Evolutionary conservation across 2,113 vertebrate species (phyloP), one percentile per base, ranked within the genome.

Genomic region (Pterophyllum scalare): DNA sequence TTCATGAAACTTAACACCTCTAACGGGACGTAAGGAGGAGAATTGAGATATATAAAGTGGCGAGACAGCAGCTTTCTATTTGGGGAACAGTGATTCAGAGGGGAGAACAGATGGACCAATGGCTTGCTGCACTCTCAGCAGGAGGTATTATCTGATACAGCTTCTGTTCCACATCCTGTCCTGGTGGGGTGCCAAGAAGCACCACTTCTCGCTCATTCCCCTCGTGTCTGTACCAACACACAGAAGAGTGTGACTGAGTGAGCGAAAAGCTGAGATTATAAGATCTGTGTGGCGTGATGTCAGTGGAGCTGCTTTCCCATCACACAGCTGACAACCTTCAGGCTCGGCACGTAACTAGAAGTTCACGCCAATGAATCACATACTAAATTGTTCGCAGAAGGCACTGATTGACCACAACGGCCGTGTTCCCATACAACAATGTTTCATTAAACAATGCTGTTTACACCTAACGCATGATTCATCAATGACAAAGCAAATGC

Each of bases 51-150:
- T 80, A 43, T 74, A 70, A 91, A 91, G 54, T 81, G 87, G 87
- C 3, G 82, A 92, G 87, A 84, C 89, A 79, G 88, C 86, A 91
- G 88, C 85, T 87, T 93, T 94, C 89, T 93, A 93, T 93, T 92
- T 89, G 84, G 80, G 83, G 91, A 91, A 15, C 81, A 65, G 87
- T 90, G 87, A 91, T 84, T 92, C 90, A 92, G 77, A 81, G 83
- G 87, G 83, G 92, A 81, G 87, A 91, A 77, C 91, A 94, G 94
- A 93, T 89, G 90, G 92, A 92, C 86, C 89, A 79, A 83, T 88
- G 91, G 90, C 86, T 56, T 88, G 87, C 80, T 90, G 85, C 87
- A 72, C 83, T 85, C 90, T 82, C 91, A 89, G 91, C 87, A 85
- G 92, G 92, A 83, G 89, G 76, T 58, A 31, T 90, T 92, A 90